These are phyloP conservation scores for Glaucopsyche alexis DNA, from an alignment of 2,888 invertebrate genomes.

Conservation along the genomic window DNA sequence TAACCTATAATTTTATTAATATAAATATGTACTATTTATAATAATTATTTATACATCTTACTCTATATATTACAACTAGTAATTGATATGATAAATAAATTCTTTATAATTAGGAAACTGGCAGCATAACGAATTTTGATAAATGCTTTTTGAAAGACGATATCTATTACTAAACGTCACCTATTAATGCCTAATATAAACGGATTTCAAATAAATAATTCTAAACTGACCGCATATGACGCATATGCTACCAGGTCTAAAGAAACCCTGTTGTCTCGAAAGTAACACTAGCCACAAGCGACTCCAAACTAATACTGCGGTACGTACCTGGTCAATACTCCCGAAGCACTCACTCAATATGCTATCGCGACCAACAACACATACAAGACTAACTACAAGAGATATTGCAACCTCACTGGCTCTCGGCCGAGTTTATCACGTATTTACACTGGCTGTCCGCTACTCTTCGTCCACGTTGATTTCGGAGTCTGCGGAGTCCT, in stretches of 20 bases:
- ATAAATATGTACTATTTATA: constrained; percentile 46
- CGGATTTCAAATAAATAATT: constrained; percentile 47
- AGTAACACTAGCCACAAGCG: constrained; percentile 14
- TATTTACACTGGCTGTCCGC: constrained; percentile 63
- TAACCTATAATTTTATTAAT: constrained; percentile 51
- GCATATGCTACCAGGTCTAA: constrained; percentile 28
- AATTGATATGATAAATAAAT: constrained; percentile 74
- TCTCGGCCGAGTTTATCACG: constrained; percentile 48
- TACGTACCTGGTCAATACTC: constrained; percentile 70
- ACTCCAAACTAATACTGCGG: constrained; percentile 37
- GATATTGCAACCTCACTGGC: constrained; percentile 54
- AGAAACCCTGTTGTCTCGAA: constrained; percentile 29
- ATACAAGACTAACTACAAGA: constrained; percentile 45
- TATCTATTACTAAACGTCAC: constrained; percentile 43
- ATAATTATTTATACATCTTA: constrained; percentile 59
- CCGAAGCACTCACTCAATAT: constrained; percentile 66
- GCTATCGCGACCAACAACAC: constrained; percentile 56
- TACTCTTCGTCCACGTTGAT: constrained; percentile 78
- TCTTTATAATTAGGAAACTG: constrained; percentile 61
- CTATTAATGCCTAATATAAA: constrained; percentile 46
- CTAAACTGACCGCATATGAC: constrained; percentile 42
- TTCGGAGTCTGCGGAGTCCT: constrained; percentile 75
- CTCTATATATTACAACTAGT: constrained; percentile 63
- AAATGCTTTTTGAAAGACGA: constrained; percentile 56
- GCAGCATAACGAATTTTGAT: constrained; percentile 57